These are phyloP conservation scores for Orchesella flavescens DNA, from an alignment of 2,888 invertebrate genomes.

Conservation along the genomic window DNA sequence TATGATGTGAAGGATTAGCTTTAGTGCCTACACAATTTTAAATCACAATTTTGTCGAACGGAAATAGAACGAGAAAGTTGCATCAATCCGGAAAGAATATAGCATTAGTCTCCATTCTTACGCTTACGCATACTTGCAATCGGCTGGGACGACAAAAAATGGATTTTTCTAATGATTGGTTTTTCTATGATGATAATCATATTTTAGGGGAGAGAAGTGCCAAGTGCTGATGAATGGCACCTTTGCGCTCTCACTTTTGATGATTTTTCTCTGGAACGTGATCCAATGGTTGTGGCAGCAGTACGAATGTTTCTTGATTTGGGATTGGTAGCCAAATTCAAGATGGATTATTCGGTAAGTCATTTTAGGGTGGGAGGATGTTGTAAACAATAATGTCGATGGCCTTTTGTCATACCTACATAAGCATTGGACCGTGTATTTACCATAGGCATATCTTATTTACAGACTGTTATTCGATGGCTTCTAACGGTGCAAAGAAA, in stretches of 20 bases:
- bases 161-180: not conserved
- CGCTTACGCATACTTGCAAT: not conserved
- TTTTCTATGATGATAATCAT: not conserved
- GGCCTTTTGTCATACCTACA: not conserved
- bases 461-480: slow-evolving; percentile 76
- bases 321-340: slow-evolving; percentile 75
- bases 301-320: slow-evolving; percentile 76
- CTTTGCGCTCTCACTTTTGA: slow-evolving; percentile 76
- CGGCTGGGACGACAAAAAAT: not conserved
- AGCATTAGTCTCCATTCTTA: too few species aligned
- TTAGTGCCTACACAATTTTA: too few species aligned
- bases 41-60: too few species aligned
- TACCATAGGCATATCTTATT: not conserved
- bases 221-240: slow-evolving; percentile 74
- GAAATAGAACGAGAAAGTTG: too few species aligned
- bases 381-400: too few species aligned
- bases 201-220: slow-evolving; percentile 73
- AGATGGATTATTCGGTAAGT: slow-evolving; percentile 76
- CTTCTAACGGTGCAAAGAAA: slow-evolving; percentile 77
- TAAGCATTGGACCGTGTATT: not conserved
- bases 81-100: too few species aligned
- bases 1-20: too few species aligned
- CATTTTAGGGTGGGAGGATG: not conserved
- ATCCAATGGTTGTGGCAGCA: slow-evolving; percentile 76
- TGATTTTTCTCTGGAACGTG: slow-evolving; percentile 76